Base-by-base conservation (phyloP, 2,797 vertebrate species). In the Anisognathus igniventris region DNA sequence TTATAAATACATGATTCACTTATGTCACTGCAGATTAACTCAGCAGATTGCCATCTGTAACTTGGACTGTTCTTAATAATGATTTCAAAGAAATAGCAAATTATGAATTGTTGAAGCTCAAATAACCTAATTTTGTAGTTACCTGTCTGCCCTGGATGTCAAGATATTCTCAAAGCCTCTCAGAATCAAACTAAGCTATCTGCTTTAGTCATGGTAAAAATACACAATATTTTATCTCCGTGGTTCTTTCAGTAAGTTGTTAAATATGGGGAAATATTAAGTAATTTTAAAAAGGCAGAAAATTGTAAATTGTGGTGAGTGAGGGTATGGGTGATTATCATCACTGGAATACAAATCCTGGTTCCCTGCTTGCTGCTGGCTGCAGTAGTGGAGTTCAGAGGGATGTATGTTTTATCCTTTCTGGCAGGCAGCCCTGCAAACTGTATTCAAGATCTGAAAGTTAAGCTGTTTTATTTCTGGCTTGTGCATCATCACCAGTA, bases 381-480 rank as follows among this genome's bases (percentile, higher is more conserved):
- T 89, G 78, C 75, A 53, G 56, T 27, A 53, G 44, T 64, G 83
- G 35, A 37, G 53, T 80, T 92, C 40, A 56, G 76, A 84, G 80
- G 61, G 79, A 61, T 80, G 33, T 39, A 21, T 54, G 37, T 42
- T 93, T 96, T 88, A 90, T 91, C 40, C 73, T 86, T 88, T 44
- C 76, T 96, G 95, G 92, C 96, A 92, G 92, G 47, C 76, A 93
- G 85, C 87, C 80, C 39, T 91, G 37, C 58, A 45, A 76, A 88
- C 65, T 70, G 23, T 33, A 23, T 51, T 68, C 83, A 90, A 76
- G 92, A 93, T 93, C 68, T 92, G 82, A 95, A 94, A 93, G 89
- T 93, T 92, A 93, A 95, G 93, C 93, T 86, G 22, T 86, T 97
- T 88, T 95, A 91, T 94, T 97, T 95, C 87, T 96, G 91, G 76